A percentile compares a stretch with the other conserved stretches of the same genome.
These are phyloP conservation scores for Rhaphigaster nebulosa DNA, from an alignment of 2,888 invertebrate genomes.

Conservation along the genomic window DNA sequence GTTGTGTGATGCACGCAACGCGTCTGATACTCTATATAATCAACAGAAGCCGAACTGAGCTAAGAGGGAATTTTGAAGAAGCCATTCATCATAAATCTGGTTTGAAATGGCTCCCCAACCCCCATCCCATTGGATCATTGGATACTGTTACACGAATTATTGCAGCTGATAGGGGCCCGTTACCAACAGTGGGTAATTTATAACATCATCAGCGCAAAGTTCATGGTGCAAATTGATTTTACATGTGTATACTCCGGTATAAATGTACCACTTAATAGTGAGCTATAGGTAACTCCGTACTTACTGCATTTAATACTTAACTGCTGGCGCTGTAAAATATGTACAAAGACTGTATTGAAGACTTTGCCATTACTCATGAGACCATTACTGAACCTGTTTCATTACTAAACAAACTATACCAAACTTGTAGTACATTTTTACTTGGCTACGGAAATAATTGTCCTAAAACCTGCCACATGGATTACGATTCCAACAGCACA, in stretches of 20 bases:
- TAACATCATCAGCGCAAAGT: background rate
- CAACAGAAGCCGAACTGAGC: too few relatives aligned
- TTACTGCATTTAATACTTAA: background rate
- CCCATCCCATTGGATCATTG: background rate
- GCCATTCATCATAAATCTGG: background rate
- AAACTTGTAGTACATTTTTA: too few relatives aligned
- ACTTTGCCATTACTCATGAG: too few relatives aligned
- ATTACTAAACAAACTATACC: too few relatives aligned
- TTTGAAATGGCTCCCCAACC: background rate
- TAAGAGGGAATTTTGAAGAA: background rate
- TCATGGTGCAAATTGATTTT: background rate
- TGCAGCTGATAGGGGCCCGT: background rate
- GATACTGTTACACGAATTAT: conserved; percentile 14
- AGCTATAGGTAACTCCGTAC: background rate
- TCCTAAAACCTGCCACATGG: too few relatives aligned
- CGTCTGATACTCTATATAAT: too few relatives aligned
- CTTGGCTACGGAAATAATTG: too few relatives aligned
- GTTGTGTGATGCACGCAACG: too few relatives aligned
- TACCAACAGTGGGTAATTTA: background rate
- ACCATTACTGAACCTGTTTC: too few relatives aligned
- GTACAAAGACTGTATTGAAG: background rate
- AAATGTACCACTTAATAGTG: background rate
- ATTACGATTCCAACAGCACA: too few relatives aligned
- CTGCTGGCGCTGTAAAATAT: background rate
- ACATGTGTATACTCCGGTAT: background rate